These are phyloP conservation scores for Dolichoris vasculosae DNA, from an alignment of 1,140 invertebrate species.

Conservation along the genomic window DNA sequence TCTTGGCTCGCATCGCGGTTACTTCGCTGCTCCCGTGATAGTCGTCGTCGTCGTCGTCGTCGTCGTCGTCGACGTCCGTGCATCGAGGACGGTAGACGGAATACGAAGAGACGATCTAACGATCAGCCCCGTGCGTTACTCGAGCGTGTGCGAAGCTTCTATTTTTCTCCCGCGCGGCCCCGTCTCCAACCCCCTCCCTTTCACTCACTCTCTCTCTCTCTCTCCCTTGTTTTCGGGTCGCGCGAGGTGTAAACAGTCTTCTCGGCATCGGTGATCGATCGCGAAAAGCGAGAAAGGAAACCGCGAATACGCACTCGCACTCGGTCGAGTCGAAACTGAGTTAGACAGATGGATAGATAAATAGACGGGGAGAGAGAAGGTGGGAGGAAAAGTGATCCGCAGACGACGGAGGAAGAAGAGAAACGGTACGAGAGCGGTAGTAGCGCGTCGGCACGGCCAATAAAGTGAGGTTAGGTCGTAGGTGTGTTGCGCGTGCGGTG, in stretches of 20 bases:
- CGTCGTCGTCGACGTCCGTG: not conserved
- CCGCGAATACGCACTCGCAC: not conserved
- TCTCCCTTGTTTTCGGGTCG: not conserved
- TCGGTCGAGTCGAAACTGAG: not conserved
- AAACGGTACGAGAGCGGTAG: conserved; percentile 7
- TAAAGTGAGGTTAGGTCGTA: conserved; percentile 46
- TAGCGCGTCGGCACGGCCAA: conserved; percentile 25
- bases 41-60: not conserved
- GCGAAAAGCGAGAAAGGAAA: not conserved
- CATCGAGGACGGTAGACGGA: not conserved
- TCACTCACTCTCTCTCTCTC: not conserved
- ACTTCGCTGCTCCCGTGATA: not conserved
- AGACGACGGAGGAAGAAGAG: conserved; percentile 29
- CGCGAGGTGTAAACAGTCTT: conserved; percentile 23
- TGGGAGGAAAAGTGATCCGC: conserved; percentile 20
- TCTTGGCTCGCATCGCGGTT: not conserved
- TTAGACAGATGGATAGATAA: not conserved
- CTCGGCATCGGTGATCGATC: not conserved
- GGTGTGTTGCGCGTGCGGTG: conserved; percentile 8
- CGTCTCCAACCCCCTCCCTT: not conserved
- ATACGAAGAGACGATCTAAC: no score
- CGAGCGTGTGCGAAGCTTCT: not conserved
- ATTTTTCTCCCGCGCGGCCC: not conserved
- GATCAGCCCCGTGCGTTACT: not conserved
- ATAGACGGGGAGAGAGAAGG: conserved; percentile 8